Evolutionary conservation across 2,888 invertebrate species (phyloP), one percentile per base, ranked within the genome.

Genomic region (Lithosia quadra): DNA sequence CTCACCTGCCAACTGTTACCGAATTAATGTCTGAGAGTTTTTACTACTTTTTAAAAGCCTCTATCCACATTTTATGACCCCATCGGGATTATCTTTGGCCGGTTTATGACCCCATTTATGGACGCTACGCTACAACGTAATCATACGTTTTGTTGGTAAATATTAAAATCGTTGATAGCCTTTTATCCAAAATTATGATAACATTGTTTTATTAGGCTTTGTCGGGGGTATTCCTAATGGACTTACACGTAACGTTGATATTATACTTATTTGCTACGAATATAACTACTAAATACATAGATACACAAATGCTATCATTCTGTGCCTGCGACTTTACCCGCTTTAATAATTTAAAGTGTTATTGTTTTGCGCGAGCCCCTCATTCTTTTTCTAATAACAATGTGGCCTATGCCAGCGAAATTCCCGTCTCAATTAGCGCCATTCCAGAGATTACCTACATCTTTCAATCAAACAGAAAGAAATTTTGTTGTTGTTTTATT

Each of bases 31-130:
- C 80, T 77, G 70, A 81, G 85, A 88, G 87, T 90, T 92, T 93
- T 93, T 92, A 93, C 90, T 90, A 91, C 92, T 91, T 91, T 92
- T 91, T 91, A 90, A 93, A 91, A 90, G 90, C 90, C 67, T 81
- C 73, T 79, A 83, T 84, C 82, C 84, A 68, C 76, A 75, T 83
- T 89, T 90, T 87, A 88, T 81, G 81, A 77, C 73, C 75, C 83
- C 78, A 80, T 74, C 70, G 76, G 81, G 83, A 84, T 87, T 87
- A 88, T 85, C 86, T 85, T 65, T 75, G 66, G 76, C 58, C 72
- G 73, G 77, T 87, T 87, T 88, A 88, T 78, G 82, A 80, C 68
- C 73, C 71, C 77, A 73, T 78, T 80, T 79, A 83, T 80, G 79
- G 78, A 75, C 74, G 77, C 76, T 84, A 79, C 77, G 75, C 79